Evolutionary conservation across 1,140 invertebrate genomes (phyloP).

Genomic region (Nasonia longicornis): DNA sequence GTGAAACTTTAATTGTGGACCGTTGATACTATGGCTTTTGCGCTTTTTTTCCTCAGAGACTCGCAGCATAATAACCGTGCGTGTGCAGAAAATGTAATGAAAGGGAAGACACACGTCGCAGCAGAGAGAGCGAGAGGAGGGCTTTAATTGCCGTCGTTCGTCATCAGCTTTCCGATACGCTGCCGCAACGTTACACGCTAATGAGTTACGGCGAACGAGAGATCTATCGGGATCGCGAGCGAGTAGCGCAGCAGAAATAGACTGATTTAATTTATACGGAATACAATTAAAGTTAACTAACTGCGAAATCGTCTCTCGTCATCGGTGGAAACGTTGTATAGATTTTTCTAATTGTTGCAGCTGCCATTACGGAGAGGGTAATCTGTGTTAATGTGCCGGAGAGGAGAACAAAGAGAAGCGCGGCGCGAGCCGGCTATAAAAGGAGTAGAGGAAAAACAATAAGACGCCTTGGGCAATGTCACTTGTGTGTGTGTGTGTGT

Average conservation of each 20-base stretch:
- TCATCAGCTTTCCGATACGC: not conserved
- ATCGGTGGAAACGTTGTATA: not conserved
- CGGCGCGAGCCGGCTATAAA: not conserved
- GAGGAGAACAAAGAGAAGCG: not conserved
- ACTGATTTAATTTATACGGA: not conserved
- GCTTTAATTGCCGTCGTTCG: not conserved
- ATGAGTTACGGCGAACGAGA: not conserved
- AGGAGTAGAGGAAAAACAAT: slow-evolving; percentile 9
- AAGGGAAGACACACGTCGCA: not conserved
- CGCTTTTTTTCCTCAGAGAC: no score
- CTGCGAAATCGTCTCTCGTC: not conserved
- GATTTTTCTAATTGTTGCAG: not conserved
- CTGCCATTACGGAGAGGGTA: not conserved
- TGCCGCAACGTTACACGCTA: not conserved
- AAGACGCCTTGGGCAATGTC: slow-evolving; percentile 10
- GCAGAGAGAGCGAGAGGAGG: no score
- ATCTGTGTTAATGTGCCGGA: slow-evolving; percentile 6
- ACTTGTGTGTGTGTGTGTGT: not conserved
- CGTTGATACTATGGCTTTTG: not conserved
- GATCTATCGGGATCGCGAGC: not conserved
- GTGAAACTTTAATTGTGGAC: not conserved
- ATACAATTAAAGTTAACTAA: not conserved
- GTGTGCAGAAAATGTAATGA: not conserved
- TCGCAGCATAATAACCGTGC: not conserved
- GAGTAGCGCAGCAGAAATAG: not conserved